These are phyloP conservation scores for Eolophus roseicapilla DNA, from an alignment of 2,113 vertebrate genomes.

Conservation along the genomic window DNA sequence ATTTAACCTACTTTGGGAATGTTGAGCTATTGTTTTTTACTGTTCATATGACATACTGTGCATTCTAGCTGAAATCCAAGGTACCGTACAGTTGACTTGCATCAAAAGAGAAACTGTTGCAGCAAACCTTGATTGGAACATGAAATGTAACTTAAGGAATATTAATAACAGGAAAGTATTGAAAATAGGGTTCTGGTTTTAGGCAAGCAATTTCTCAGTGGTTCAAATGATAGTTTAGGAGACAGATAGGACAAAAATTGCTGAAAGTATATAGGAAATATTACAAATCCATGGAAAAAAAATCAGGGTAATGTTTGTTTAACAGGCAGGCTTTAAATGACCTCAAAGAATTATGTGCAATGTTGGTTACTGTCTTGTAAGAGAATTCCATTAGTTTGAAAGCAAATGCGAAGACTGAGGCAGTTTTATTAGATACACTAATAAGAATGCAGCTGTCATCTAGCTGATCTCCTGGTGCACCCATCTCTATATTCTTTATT, in stretches of 20 bases:
- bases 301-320: not conserved
- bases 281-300: not conserved
- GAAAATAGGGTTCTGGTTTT: constrained; percentile 37
- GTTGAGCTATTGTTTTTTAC: constrained; percentile 50
- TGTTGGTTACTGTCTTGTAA: not conserved
- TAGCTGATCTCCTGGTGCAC: not conserved
- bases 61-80: constrained; percentile 39
- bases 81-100: not conserved
- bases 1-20: constrained; percentile 61
- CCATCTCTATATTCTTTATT: not conserved
- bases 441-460: not conserved
- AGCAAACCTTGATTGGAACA: constrained; percentile 16
- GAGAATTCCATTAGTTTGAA: not conserved
- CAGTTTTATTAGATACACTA: not conserved
- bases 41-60: constrained; percentile 35
- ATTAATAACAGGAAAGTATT: constrained; percentile 58
- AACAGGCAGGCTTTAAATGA: constrained; percentile 4
- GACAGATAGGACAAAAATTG: not conserved
- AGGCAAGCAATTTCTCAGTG: constrained; percentile 15
- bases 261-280: constrained; percentile 4
- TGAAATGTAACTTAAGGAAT: constrained; percentile 46
- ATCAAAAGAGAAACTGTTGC: constrained; percentile 38
- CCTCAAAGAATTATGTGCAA: constrained; percentile 3
- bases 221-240: not conserved
- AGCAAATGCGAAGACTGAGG: not conserved